These are phyloP conservation scores for Dendroctonus ponderosae DNA, from an alignment of 1,140 invertebrate genomes.

Conservation along the genomic window DNA sequence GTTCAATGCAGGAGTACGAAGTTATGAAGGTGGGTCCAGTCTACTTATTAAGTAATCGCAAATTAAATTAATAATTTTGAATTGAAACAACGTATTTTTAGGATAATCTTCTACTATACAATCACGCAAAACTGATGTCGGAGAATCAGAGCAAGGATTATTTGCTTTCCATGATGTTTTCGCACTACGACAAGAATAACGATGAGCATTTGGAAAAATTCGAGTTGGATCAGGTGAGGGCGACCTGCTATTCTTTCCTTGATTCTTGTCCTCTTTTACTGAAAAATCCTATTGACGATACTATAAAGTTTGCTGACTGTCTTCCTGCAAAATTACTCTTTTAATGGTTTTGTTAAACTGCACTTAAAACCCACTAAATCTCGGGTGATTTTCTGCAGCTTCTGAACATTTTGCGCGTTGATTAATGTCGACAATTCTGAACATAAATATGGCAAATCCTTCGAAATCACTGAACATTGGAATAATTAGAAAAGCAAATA, in stretches of 20 bases:
- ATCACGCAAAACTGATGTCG: constrained; percentile 67
- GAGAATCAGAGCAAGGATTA: constrained; percentile 68
- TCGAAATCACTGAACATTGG: no score
- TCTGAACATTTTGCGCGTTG: no score
- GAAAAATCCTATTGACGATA: no score
- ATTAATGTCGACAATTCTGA: no score
- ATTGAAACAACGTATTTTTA: constrained; percentile 47
- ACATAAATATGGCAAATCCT: no score
- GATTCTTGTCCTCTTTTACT: not conserved
- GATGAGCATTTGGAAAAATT: constrained; percentile 66
- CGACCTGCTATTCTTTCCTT: not conserved
- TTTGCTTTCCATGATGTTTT: constrained; percentile 75
- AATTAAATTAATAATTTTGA: constrained; percentile 5
- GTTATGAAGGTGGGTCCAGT: constrained; percentile 61
- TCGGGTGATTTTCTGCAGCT: no score
- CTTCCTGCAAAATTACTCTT: no score
- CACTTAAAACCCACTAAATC: no score
- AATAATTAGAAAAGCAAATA: no score
- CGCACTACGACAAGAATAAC: constrained; percentile 73
- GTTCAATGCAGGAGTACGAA: constrained; percentile 68
- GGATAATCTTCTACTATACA: constrained; percentile 73
- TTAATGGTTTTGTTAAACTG: not conserved
- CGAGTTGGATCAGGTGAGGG: constrained; percentile 63
- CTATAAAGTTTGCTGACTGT: no score
- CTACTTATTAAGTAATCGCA: constrained; percentile 2